These are phyloP conservation scores for Dasyurus viverrinus DNA, from an alignment of 2,113 vertebrate genomes.

Conservation along the genomic window DNA sequence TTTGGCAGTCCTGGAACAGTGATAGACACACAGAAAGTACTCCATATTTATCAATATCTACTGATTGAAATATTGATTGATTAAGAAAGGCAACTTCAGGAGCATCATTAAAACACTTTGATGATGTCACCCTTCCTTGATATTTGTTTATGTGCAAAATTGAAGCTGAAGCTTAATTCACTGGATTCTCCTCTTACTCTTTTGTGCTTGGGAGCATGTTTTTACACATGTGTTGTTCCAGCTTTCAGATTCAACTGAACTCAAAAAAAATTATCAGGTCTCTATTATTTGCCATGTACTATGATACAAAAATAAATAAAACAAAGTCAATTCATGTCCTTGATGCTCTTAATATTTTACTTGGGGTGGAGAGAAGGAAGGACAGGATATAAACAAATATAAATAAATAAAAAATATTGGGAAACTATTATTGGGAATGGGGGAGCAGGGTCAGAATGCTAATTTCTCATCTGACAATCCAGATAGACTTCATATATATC, in stretches of 20 bases:
- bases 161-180: not conserved
- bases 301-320: not conserved
- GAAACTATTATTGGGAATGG: not conserved
- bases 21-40: not conserved
- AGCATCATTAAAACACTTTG: not conserved
- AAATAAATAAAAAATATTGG: not conserved
- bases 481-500: not conserved
- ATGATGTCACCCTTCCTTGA: not conserved
- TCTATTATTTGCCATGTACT: not conserved
- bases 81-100: not conserved
- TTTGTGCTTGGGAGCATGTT: not conserved
- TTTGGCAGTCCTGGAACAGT: not conserved
- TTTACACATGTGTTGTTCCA: not conserved
- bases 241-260: not conserved
- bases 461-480: constrained; percentile 37
- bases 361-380: not conserved
- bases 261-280: not conserved
- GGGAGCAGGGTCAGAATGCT: not conserved
- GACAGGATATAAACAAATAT: not conserved
- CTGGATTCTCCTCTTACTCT: not conserved
- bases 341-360: not conserved
- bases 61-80: not conserved
- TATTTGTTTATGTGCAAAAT: not conserved
- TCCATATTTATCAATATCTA: too few relatives aligned
- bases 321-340: not conserved